phyloP scores from a whole-genome alignment of 2,113 vertebrate species.

The Sus scrofa region T2T-Sscrofa CM000830.6:97117501-97118000 shows the following conservation, averaged over 20 bases:
- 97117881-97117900: background rate
- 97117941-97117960: background rate
- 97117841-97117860: conserved; percentile 3
- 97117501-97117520: background rate
- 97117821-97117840: conserved; percentile 49
- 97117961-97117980: conserved; percentile 3
- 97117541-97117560: too few relatives aligned
- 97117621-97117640: too few relatives aligned
- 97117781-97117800: background rate
- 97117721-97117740: background rate
- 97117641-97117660: background rate
- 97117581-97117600: too few relatives aligned
- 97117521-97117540: too few relatives aligned
- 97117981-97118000: conserved; percentile 1
- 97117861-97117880: background rate
- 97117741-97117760: background rate
- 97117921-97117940: background rate
- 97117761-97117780: background rate
- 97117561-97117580: too few relatives aligned
- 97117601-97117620: too few relatives aligned
- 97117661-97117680: background rate
- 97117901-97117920: background rate
- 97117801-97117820: background rate
- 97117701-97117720: background rate
- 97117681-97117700: background rate